Evolutionary conservation across 35 echinoderm and acorn worm species (phyloP), one percentile per base, ranked within the genome.

Genomic region (Ptychodera flava): DNA sequence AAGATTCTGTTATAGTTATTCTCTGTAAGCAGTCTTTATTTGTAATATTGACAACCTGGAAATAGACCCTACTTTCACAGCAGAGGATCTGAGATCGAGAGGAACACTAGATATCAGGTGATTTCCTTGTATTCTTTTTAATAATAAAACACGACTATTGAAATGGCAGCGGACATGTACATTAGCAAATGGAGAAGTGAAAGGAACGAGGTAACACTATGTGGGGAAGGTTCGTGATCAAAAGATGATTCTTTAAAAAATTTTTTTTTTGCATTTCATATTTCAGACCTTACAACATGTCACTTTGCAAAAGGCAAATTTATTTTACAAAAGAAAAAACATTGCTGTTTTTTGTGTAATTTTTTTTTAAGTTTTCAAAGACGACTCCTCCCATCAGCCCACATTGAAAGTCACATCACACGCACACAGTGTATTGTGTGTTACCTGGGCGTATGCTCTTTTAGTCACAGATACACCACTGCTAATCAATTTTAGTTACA

Each of bases 281-380:
- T 64, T 64, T 64, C 45, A 64, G 22, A 64, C 45, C 45, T 64
- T 64, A 64, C 45, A 64, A 22, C 45, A 64, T 64, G 45, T 64
- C 45, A 64, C 45, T 64, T 64, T 64, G 45, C 45, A 64, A 64
- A 64, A 64, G 45, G 45, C 45, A 64, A 64, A 64, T 64, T 64
- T 64, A 64, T 64, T 64, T 64, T 64, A 64, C 45, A 64, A 64
- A 64, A 64, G 45, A 64, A 64, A 64, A 64, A 22, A 64, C 45
- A 64, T 64, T 64, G 45, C 45, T 64, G 6, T n/a, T 64, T 64
- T 64, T 12, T 64, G 22, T 12, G 45, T 64, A 12, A 12, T 64
- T 64, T 64, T 64, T 64, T 64, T 64, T 64, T 64, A 64, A 64
- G 45, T n/a, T n/a, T n/a, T n/a, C n/a, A n/a, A n/a, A n/a, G n/a